These are phyloP conservation scores for Rotaria macrura DNA, from an alignment of 2,888 invertebrate species.

Conservation along the genomic window DNA sequence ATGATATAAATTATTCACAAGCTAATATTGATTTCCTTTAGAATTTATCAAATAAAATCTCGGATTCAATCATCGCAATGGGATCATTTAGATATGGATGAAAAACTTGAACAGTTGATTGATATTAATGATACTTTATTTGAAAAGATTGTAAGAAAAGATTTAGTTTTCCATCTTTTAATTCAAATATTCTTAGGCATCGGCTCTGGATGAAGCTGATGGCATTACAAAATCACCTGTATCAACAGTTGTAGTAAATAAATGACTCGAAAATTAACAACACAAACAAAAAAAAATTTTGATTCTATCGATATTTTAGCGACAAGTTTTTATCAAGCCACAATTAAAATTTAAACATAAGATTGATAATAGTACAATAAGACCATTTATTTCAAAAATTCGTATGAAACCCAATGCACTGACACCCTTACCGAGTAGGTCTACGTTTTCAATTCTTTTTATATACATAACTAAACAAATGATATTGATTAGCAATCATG, in stretches of 20 bases:
- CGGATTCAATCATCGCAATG: neutral
- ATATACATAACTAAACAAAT: neutral
- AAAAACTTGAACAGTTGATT: constrained; percentile 27
- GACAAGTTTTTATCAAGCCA: constrained; percentile 51
- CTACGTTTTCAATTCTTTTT: constrained; percentile 22
- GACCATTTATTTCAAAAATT: constrained; percentile 71
- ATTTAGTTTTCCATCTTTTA: neutral
- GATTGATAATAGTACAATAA: constrained; percentile 64
- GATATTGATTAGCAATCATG: constrained; percentile 50
- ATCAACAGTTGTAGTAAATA: neutral
- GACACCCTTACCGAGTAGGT: constrained; percentile 56
- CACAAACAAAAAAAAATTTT: too few relatives aligned
- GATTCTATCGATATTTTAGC: neutral
- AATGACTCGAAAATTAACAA: neutral
- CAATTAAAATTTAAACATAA: constrained; percentile 72
- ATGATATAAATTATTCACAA: too few relatives aligned
- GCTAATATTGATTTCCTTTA: neutral
- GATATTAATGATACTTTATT: constrained; percentile 31
- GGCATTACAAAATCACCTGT: constrained; percentile 22
- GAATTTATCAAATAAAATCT: neutral
- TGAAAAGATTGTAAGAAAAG: constrained; percentile 22
- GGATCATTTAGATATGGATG: constrained; percentile 25
- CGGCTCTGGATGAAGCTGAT: constrained; percentile 28
- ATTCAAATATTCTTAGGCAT: neutral
- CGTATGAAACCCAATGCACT: constrained; percentile 75